Conservation (phyloP, 2,113 vertebrate genomes). For the Otis tarda region DNA sequence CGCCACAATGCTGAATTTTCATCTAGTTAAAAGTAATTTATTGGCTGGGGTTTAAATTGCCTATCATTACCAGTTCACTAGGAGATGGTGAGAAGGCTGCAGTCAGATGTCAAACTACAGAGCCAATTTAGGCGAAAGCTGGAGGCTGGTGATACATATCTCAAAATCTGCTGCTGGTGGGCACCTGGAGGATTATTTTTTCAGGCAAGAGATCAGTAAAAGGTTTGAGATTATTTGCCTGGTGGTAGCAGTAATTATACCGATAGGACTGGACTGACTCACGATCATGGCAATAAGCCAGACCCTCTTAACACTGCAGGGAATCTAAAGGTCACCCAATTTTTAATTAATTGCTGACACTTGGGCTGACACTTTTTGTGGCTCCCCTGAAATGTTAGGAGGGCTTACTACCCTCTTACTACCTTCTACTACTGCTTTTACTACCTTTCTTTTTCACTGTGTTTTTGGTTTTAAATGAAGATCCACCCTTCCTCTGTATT, state of each 20-base stretch:
- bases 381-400: background rate
- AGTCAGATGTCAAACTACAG: background rate
- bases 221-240: background rate
- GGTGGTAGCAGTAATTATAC: background rate
- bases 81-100: background rate
- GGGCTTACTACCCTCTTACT: background rate
- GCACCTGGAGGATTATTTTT: background rate
- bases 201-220: background rate
- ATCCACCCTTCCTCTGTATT: background rate
- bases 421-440: background rate
- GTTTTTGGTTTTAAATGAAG: background rate
- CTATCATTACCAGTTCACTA: background rate
- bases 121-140: background rate
- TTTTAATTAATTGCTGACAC: background rate
- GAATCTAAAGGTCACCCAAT: background rate
- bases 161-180: background rate
- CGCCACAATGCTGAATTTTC: background rate
- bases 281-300: background rate
- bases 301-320: background rate
- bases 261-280: background rate
- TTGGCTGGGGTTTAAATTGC: background rate
- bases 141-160: background rate
- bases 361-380: background rate
- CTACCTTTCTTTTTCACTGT: background rate
- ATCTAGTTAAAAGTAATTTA: background rate